Evolutionary conservation across 2,113 vertebrate genomes (phyloP).

Genomic region (Chloropsis cyanopogon): DNA sequence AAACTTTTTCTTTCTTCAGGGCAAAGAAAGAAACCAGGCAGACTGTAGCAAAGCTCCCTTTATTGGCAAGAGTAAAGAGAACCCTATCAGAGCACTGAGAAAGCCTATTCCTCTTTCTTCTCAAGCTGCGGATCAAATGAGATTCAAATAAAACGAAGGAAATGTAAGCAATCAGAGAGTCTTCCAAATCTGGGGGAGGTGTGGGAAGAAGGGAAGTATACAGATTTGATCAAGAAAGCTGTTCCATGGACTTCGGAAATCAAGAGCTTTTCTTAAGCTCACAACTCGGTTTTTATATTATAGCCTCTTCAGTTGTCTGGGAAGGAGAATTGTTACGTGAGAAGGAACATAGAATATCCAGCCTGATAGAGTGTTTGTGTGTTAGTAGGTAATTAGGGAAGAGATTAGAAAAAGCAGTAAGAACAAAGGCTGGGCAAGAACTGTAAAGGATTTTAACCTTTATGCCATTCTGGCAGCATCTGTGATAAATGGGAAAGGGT

Average conservation of each 20-base stretch:
- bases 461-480: not conserved
- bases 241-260: not conserved
- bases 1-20: slow-evolving; percentile 2
- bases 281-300: not conserved
- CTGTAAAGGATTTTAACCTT: not conserved
- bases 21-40: not conserved
- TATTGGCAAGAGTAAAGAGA: slow-evolving; percentile 2
- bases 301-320: not conserved
- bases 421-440: not conserved
- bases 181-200: not conserved
- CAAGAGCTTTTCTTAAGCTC: not conserved
- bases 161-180: not conserved
- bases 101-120: not conserved
- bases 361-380: not conserved
- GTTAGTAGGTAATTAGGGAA: not conserved
- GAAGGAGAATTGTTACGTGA: not conserved
- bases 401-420: not conserved
- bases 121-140: not conserved
- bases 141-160: not conserved
- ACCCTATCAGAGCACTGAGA: not conserved
- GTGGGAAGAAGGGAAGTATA: not conserved
- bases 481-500: not conserved
- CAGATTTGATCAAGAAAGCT: not conserved
- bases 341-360: not conserved
- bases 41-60: slow-evolving; percentile 3